These are phyloP conservation scores for Polyploca ridens DNA, from an alignment of 2,888 invertebrate species.

Conservation along the genomic window DNA sequence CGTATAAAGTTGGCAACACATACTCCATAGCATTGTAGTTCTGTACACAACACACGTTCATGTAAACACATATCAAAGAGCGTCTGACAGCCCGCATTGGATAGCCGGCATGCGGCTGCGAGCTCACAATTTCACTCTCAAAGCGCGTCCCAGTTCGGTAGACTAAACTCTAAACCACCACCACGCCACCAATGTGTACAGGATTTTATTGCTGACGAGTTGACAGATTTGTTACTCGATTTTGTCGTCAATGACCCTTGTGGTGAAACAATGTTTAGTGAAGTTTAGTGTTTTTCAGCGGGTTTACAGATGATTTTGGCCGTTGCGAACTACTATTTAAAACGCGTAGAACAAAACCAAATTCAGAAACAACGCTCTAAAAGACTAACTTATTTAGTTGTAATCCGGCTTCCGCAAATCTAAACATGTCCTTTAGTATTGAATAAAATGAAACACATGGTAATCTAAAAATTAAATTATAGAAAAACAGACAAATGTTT, in stretches of 20 bases:
- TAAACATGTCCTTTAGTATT: no score
- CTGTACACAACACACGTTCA: neutral
- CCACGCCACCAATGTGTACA: constrained; percentile 18
- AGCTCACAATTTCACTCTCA: constrained; percentile 39
- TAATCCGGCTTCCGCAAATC: no score
- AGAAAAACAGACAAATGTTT: no score
- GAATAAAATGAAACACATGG: no score
- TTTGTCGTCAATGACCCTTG: constrained; percentile 8
- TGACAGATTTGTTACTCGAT: constrained; percentile 30
- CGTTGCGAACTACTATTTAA: no score
- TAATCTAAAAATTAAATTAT: no score
- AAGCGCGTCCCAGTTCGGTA: constrained; percentile 46
- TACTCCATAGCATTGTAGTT: neutral
- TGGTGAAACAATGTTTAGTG: neutral
- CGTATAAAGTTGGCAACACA: neutral
- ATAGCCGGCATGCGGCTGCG: constrained; percentile 27
- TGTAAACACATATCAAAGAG: constrained; percentile 4
- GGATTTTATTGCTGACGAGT: constrained; percentile 30
- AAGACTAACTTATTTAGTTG: no score
- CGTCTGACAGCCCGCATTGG: neutral
- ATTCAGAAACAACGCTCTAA: no score
- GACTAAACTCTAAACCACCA: neutral
- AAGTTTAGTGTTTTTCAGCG: no score
- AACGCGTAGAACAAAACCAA: no score
- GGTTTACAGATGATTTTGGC: no score